Percentiles rank a stretch among this genome's conserved stretches.
phyloP scores from a whole-genome alignment of 2,113 vertebrate genomes.

The Scytalopus superciliaris region DNA sequence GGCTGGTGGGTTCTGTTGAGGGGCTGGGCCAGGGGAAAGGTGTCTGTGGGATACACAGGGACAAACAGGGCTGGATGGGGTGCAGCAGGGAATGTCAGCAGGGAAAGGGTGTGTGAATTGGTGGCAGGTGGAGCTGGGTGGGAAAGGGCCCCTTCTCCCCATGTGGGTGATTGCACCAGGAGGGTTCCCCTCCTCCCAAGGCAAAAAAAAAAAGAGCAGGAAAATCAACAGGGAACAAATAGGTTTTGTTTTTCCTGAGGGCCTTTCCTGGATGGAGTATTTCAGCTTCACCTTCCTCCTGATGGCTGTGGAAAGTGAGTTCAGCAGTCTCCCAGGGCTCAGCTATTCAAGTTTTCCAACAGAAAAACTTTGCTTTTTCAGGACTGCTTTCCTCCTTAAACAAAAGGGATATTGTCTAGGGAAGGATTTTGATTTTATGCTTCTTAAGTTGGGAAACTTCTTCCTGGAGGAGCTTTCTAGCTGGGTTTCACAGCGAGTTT shows the following conservation, averaged over 20 bases:
- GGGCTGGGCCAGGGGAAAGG: background rate
- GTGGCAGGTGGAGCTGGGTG: background rate
- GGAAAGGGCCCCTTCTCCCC: background rate
- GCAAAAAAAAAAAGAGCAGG: background rate
- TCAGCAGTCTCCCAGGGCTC: background rate
- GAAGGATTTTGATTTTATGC: slow-evolving; percentile 30
- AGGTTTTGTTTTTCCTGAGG: background rate
- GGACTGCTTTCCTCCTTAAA: background rate
- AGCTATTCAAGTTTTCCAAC: background rate
- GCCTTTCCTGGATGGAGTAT: background rate
- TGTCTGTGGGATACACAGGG: background rate
- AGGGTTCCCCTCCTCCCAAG: background rate
- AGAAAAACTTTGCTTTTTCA: background rate
- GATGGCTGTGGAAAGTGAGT: background rate
- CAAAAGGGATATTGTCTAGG: slow-evolving; percentile 5
- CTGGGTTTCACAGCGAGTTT: background rate
- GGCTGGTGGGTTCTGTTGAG: fast-evolving
- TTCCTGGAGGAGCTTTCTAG: background rate
- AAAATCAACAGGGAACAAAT: background rate
- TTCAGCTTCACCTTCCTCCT: slow-evolving; percentile 23
- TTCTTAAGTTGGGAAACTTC: background rate
- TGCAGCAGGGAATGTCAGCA: background rate
- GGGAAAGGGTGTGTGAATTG: background rate
- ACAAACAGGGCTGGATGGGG: background rate
- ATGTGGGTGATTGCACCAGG: background rate